Conservation (phyloP, 2,113 vertebrate species). For the Alligator mississippiensis region DNA sequence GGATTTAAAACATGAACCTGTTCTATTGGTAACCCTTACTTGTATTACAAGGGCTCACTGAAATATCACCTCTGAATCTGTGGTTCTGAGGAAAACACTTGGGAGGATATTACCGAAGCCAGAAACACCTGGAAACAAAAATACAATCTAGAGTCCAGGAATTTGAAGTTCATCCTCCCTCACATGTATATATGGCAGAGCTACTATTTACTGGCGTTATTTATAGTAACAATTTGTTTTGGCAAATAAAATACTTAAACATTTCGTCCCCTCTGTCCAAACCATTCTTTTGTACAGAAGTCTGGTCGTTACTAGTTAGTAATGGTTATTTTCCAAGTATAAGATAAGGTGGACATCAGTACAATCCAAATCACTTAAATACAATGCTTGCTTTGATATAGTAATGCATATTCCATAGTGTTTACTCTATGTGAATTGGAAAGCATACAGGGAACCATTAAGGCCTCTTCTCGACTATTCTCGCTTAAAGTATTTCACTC, state of each 20-base stretch:
- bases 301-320: background rate
- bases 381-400: background rate
- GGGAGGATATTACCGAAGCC: no score
- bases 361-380: background rate
- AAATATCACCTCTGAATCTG: no score
- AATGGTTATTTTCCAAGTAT: background rate
- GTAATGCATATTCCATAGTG: background rate
- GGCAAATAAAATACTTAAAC: background rate
- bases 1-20: no score
- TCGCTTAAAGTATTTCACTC: fast-evolving
- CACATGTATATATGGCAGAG: background rate
- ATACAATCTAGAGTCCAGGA: background rate
- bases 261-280: background rate
- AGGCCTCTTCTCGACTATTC: background rate
- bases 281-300: background rate
- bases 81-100: no score
- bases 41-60: no score
- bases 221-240: background rate
- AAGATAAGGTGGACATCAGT: background rate
- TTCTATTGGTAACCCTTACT: no score
- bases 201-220: background rate
- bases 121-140: no score
- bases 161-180: background rate
- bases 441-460: background rate
- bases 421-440: background rate